phyloP scores from a whole-genome alignment of 2,797 vertebrate species.

The Alosa sapidissima region DNA sequence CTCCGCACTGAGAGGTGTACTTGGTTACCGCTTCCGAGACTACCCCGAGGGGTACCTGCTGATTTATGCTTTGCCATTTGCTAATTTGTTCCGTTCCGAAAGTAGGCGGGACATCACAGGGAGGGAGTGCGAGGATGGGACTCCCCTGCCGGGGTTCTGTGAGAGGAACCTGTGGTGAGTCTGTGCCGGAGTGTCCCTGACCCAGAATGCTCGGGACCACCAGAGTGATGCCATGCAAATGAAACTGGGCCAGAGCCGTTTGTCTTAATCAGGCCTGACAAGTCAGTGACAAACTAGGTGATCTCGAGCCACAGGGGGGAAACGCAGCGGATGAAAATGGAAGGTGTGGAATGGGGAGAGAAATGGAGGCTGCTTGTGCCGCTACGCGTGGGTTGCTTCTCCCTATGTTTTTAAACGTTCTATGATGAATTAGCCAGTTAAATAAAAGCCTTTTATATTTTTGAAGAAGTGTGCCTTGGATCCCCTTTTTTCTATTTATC shows the following conservation, averaged over 20 bases:
- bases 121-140: neutral
- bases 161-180: neutral
- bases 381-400: too few species aligned
- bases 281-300: slow-evolving; percentile 42
- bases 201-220: slow-evolving; percentile 16
- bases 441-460: too few species aligned
- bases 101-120: neutral
- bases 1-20: too few species aligned
- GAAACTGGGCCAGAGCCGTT: slow-evolving; percentile 27
- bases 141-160: neutral
- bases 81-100: neutral
- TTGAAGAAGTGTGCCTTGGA: too few species aligned
- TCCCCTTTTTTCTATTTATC: too few species aligned
- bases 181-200: slow-evolving; percentile 5
- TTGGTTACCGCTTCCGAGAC: neutral
- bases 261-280: slow-evolving; percentile 48
- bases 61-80: neutral
- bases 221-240: slow-evolving; percentile 40
- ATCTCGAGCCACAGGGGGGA: slow-evolving; percentile 40
- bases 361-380: too few species aligned
- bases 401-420: too few species aligned
- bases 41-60: neutral
- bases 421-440: too few species aligned
- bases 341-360: neutral
- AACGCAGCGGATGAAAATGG: neutral